phyloP scores from a whole-genome alignment of 2,113 vertebrate genomes.

The Oenanthe oenanthe region DNA sequence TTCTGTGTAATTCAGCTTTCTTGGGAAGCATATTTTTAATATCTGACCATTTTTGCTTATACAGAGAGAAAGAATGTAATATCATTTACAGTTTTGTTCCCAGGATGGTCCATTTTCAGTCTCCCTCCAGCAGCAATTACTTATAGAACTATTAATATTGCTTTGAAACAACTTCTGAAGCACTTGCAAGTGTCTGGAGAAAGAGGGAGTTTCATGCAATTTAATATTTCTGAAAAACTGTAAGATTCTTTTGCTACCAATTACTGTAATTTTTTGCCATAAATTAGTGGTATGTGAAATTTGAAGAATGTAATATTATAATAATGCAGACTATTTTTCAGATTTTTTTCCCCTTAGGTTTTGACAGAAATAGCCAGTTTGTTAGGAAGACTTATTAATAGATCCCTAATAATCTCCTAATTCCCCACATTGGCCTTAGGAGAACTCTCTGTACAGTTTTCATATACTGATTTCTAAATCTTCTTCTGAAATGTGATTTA shows the following conservation, averaged over 20 bases:
- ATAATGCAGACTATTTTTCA: not conserved
- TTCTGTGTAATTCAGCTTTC: conserved; percentile 56
- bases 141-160: conserved; percentile 44
- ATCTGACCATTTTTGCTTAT: conserved; percentile 47
- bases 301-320: not conserved
- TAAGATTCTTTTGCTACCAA: not conserved
- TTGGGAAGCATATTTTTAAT: conserved; percentile 59
- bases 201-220: not conserved
- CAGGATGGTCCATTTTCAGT: conserved; percentile 27
- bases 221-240: not conserved
- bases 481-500: not conserved
- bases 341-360: not conserved
- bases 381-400: not conserved
- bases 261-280: not conserved
- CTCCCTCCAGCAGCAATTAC: conserved; percentile 30
- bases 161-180: conserved; percentile 43
- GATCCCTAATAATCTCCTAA: not conserved
- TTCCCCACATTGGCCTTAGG: not conserved
- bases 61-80: conserved; percentile 7
- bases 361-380: not conserved
- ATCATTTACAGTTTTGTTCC: conserved; percentile 33
- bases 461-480: not conserved
- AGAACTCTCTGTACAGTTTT: not conserved
- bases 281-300: not conserved
- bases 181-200: not conserved